Evolutionary conservation across 2,888 invertebrate genomes (phyloP).

Genomic region (Heliconius charithonia): DNA sequence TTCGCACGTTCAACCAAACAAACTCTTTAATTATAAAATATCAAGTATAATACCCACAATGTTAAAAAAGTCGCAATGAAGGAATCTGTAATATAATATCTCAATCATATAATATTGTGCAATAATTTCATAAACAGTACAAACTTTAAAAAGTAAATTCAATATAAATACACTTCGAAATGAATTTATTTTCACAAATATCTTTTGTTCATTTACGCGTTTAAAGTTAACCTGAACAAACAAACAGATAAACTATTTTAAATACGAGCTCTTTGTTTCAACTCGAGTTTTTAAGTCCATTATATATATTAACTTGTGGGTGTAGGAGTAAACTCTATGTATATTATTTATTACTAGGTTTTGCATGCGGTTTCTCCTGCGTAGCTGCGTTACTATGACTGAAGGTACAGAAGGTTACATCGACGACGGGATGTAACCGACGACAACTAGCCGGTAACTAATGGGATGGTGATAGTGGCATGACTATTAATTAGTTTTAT

Average conservation of each 20-base stretch:
- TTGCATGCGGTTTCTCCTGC: background rate
- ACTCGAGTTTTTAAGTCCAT: background rate
- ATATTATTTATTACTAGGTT: background rate
- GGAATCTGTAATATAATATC: background rate
- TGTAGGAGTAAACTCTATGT: background rate
- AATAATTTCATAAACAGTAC: background rate
- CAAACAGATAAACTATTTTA: slow-evolving; percentile 17
- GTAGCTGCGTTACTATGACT: background rate
- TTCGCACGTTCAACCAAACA: too few species aligned
- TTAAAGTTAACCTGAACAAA: slow-evolving; percentile 22
- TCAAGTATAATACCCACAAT: too few species aligned
- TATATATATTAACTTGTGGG: background rate
- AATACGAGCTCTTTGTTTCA: slow-evolving; percentile 16
- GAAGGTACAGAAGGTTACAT: too few species aligned
- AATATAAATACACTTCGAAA: background rate
- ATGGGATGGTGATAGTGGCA: too few species aligned
- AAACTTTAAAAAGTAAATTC: background rate
- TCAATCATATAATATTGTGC: background rate
- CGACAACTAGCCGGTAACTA: too few species aligned
- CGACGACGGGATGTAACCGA: too few species aligned
- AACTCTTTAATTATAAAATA: too few species aligned
- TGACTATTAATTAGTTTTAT: too few species aligned
- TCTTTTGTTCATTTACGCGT: slow-evolving; percentile 18
- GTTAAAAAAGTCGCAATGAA: too few species aligned
- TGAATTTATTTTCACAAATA: slow-evolving; percentile 17